Conservation (phyloP, 2,113 vertebrate species). For the Tachysurus vachellii region DNA sequence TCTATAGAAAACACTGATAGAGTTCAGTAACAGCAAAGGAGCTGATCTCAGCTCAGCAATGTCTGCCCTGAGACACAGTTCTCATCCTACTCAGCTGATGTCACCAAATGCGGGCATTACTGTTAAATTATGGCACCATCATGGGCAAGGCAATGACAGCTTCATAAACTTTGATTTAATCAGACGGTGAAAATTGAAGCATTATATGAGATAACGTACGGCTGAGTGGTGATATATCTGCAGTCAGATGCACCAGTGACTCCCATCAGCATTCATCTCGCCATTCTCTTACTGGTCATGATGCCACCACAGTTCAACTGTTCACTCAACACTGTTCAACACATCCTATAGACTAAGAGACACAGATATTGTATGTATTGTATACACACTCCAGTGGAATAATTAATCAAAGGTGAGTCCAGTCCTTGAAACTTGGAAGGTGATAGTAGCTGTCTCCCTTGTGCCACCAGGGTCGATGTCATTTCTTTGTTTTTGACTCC, state of each 20-base stretch:
- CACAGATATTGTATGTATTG: conserved; percentile 4
- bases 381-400: conserved; percentile 16
- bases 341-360: background rate
- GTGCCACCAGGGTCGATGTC: conserved; percentile 68
- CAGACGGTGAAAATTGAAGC: conserved; percentile 67
- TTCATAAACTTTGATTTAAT: conserved; percentile 77
- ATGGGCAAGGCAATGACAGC: conserved; percentile 66
- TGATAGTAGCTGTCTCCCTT: conserved; percentile 51
- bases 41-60: conserved; percentile 18
- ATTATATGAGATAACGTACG: conserved; percentile 71
- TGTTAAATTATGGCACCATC: conserved; percentile 67
- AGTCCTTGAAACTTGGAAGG: conserved; percentile 44
- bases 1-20: background rate
- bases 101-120: conserved; percentile 62
- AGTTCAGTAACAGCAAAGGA: background rate
- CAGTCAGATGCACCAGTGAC: conserved; percentile 55
- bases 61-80: background rate
- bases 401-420: conserved; percentile 40
- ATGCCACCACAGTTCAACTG: conserved; percentile 62
- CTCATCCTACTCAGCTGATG: conserved; percentile 54
- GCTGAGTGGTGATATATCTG: conserved; percentile 65
- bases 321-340: conserved; percentile 25
- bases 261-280: conserved; percentile 67
- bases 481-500: conserved; percentile 72
- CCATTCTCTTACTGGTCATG: conserved; percentile 31